Base-by-base conservation (phyloP, 92 coral and sea anemone genomes). In the Bergia puertoricense region DNA sequence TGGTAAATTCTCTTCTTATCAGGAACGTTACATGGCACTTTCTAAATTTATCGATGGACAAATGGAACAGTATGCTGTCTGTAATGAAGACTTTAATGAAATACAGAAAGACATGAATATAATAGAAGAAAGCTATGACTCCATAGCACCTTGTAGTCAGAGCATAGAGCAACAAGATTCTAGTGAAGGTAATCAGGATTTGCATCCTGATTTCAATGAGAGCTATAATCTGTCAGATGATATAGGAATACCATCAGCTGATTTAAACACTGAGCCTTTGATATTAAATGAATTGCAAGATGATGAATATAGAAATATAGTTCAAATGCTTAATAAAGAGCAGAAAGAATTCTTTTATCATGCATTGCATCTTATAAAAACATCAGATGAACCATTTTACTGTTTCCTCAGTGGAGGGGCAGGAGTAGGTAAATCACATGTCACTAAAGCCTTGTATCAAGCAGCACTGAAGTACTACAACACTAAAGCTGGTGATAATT, bases 371-470 rank as follows among this genome's bases (percentile, higher is more conserved):
- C 75, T 89, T 6, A 86, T 91, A 20, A 93, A 93, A 72, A 91
- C 92, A 82, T 91, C 92, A 75, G 94, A 93, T 41, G 89, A 88
- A 67, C 93, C 92, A 83, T 90, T 93, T 65, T 82, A 89, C 80
- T 91, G 77, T 74, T 93, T 92, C 77, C 91, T 89, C n/a, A 77
- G 79, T 93, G 92, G 94, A 42, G 94, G 96, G 56, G 92, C 94
- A 85, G 96, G 94, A 62, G 93, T 92, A 37, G 96, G 96, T 56
- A 93, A 93, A 91, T 91, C 94, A 85, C 91, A 89, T 82, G 88
- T 89, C 8, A 93, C 94, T 79, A 91, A 93, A 83, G 90, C 95
- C 46, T 43, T 43, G 46, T 43, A 43, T 43, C 46, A 43, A 5
- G 46, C 46, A 43, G 46, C 46, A 43, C 2, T 43, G 46, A 43